These are phyloP conservation scores for Epinephelus cyanopodus DNA, from an alignment of 2,113 vertebrate species.

Conservation along the genomic window DNA sequence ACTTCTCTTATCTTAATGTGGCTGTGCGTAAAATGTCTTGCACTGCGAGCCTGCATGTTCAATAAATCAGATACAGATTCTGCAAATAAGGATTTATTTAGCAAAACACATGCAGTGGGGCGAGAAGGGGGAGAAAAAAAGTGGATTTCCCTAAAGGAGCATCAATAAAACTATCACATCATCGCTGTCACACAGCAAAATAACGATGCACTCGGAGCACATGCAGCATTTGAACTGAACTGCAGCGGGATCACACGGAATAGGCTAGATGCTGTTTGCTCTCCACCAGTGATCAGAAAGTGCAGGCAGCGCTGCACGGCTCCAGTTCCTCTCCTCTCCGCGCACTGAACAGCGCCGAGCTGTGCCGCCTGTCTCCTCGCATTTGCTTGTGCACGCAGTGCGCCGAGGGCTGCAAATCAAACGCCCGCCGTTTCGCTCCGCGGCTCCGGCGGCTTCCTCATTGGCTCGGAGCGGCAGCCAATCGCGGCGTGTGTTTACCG, in stretches of 20 bases:
- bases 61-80: constrained; percentile 54
- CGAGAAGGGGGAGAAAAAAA: constrained; percentile 7
- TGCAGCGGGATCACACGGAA: constrained; percentile 60
- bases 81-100: constrained; percentile 62
- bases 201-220: constrained; percentile 39
- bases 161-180: constrained; percentile 66
- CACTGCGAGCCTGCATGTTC: constrained; percentile 12
- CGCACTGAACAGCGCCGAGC: constrained; percentile 34
- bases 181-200: constrained; percentile 54
- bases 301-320: constrained; percentile 43
- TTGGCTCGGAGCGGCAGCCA: constrained; percentile 85
- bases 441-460: constrained; percentile 69
- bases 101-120: constrained; percentile 40
- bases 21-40: constrained; percentile 7
- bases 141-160: constrained; percentile 67
- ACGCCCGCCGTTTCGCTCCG: constrained; percentile 83
- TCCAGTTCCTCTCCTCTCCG: constrained; percentile 31
- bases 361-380: constrained; percentile 69
- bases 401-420: constrained; percentile 81
- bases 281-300: constrained; percentile 60
- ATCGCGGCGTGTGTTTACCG: constrained; percentile 85
- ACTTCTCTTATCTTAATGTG: not conserved
- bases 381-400: constrained; percentile 64
- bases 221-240: constrained; percentile 42
- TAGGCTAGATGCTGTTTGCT: constrained; percentile 59